Evolutionary conservation across 2,797 vertebrate species (phyloP).

Genomic region (Sebastes trivittatus): DNA sequence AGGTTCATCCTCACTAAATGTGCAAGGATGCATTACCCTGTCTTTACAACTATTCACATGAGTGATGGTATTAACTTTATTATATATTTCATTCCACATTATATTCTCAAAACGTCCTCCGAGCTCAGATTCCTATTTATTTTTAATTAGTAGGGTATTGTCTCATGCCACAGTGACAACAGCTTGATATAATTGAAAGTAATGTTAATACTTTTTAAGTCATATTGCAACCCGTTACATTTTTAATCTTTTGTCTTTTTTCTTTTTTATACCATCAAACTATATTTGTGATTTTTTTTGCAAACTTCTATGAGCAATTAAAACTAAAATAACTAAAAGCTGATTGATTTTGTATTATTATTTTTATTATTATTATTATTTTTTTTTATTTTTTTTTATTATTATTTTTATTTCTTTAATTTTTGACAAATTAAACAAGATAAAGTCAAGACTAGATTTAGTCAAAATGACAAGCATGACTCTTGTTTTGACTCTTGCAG

Average conservation of each 20-base stretch:
- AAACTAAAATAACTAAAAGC: not conserved
- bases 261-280: not conserved
- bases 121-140: not conserved
- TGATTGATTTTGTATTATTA: accelerated
- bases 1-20: not conserved
- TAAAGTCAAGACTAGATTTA: not conserved
- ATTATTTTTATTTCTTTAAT: not conserved
- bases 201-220: not conserved
- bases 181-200: not conserved
- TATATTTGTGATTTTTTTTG: not conserved
- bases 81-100: not conserved
- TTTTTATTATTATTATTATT: no score
- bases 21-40: not conserved
- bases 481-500: not conserved
- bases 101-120: not conserved
- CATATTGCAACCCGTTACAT: not conserved
- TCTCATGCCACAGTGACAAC: not conserved
- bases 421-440: not conserved
- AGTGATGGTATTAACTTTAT: not conserved
- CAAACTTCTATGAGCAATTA: not conserved
- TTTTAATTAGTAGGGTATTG: not conserved
- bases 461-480: not conserved
- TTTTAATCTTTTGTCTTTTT: not conserved
- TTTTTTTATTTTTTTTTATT: no score
- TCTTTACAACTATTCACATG: not conserved